Evolutionary conservation across 2,888 invertebrate species (phyloP).

Genomic region (Lordiphosa andalusiaca): DNA sequence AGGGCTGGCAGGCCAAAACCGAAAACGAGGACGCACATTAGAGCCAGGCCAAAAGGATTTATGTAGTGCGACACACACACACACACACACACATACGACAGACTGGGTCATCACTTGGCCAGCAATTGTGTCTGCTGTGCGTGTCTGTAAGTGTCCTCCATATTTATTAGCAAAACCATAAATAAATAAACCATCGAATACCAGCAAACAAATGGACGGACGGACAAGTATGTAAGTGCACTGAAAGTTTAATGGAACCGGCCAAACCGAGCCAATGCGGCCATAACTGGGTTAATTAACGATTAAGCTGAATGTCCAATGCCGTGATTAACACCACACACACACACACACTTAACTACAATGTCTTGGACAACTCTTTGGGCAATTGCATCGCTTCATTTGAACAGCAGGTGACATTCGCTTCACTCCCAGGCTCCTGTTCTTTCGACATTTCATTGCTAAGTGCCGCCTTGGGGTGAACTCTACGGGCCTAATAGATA

Average conservation of each 20-base stretch:
- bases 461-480: conserved; percentile 48
- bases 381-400: too few species aligned
- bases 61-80: conserved; percentile 41
- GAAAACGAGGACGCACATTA: conserved; percentile 61
- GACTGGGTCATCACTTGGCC: conserved; percentile 30
- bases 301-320: background rate
- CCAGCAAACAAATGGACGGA: conserved; percentile 19
- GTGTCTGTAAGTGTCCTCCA: conserved; percentile 31
- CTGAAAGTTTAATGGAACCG: background rate
- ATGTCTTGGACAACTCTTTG: too few species aligned
- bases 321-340: too few species aligned
- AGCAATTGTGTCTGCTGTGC: conserved; percentile 21
- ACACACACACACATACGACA: conserved; percentile 3
- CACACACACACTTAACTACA: too few species aligned
- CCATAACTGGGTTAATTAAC: background rate
- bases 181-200: conserved; percentile 49
- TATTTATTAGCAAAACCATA: conserved; percentile 50
- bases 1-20: conserved; percentile 35
- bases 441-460: conserved; percentile 27
- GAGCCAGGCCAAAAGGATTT: conserved; percentile 50
- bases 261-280: too few species aligned
- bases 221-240: background rate
- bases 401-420: conserved; percentile 12
- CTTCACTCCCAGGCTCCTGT: background rate
- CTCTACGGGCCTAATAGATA: conserved; percentile 53